phyloP scores from a whole-genome alignment of 2,113 vertebrate genomes.

The Thunnus thynnus region DNA sequence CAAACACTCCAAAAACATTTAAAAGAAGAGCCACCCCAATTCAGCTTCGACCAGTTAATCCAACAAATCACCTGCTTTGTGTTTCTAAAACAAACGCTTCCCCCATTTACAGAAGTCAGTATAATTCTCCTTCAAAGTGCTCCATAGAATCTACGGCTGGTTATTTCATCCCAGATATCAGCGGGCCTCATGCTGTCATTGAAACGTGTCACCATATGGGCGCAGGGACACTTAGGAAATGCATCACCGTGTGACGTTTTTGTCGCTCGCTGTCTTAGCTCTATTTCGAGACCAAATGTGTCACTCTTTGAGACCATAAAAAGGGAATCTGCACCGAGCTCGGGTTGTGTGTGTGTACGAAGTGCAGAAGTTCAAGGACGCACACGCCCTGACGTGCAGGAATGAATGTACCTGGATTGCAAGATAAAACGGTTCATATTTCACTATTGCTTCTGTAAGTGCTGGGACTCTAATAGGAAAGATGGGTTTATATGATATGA shows the following conservation, averaged over 20 bases:
- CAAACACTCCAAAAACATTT: conserved; percentile 29
- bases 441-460: conserved; percentile 69
- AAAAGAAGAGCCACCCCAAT: conserved; percentile 6
- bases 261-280: conserved; percentile 53
- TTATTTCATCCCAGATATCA: conserved; percentile 30
- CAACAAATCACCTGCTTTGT: conserved; percentile 47
- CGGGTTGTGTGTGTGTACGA: not conserved
- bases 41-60: conserved; percentile 27
- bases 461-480: conserved; percentile 69
- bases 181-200: conserved; percentile 53
- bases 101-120: not conserved
- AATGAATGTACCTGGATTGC: conserved; percentile 69
- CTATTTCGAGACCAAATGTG: conserved; percentile 66
- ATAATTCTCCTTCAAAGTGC: conserved; percentile 27
- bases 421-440: conserved; percentile 76
- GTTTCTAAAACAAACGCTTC: conserved; percentile 12
- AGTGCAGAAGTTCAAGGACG: conserved; percentile 78
- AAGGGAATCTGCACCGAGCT: conserved; percentile 35
- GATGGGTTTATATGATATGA: conserved; percentile 68
- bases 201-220: conserved; percentile 62
- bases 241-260: conserved; percentile 63
- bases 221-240: conserved; percentile 64
- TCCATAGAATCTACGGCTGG: not conserved
- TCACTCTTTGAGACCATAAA: conserved; percentile 65
- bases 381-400: conserved; percentile 53